Base-by-base conservation (phyloP, 2,797 vertebrate genomes). In the Falco peregrinus region DNA sequence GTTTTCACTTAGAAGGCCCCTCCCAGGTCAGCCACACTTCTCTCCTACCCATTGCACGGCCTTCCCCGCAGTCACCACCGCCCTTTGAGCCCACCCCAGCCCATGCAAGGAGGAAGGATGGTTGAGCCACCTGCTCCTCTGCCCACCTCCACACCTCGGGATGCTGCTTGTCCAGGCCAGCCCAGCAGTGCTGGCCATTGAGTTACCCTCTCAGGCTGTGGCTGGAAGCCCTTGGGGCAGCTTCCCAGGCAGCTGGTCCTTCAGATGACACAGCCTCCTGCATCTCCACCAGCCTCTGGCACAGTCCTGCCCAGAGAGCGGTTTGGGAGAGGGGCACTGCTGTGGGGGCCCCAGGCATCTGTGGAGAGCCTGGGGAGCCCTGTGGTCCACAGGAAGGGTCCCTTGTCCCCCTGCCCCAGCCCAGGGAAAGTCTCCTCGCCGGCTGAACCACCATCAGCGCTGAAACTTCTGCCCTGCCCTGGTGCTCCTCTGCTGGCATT, bases 351-450 rank as follows among this genome's bases (percentile, higher is more conserved):
- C 3, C 16, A 24, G 63, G 37, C 13, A 35, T 2, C 25, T 2
- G 3, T 16, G 56, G 35, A 60, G 47, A 56, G 25, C 21, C n/a
- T 1, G 4, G 39, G 25, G 19, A 80, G 21, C 17, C 24, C 28
- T 33, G 13, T 28, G 74, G 6, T 14, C 54, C 16, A 33, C 43
- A 76, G 41, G 18, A 65, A 47, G 4, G 29, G 48, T 16, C 17
- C 1, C 0, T 25, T 56, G 25, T 35, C 28, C n/a, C 33, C 0
- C 0, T 37, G 35, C 4, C 18, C 22, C 48, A 29, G 60, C 1
- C 0, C n/a, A 33, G 31, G 33, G 5, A 61, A 83, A 61, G 14
- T n/a, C 59, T 5, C 4, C 59, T 5, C 4, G 3, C 25, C 13
- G 16, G 15, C 31, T n/a, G 69, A 48, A 16, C 43, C 37, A 43